These are phyloP conservation scores for Tapera naevia DNA, from an alignment of 2,797 vertebrate species.

Conservation along the genomic window DNA sequence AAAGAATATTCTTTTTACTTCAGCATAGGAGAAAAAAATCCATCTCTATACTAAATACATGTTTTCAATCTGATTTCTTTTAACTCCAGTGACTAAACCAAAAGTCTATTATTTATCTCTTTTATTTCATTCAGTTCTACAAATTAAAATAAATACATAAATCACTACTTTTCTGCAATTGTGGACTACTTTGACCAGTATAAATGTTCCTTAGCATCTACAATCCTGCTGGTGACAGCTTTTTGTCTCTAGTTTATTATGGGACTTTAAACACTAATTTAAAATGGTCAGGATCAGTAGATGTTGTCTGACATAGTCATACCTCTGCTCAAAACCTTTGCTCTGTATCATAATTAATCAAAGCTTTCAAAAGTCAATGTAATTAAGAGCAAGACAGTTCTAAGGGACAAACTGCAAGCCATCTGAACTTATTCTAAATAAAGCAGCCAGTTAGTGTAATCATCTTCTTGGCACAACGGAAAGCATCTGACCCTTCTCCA, in stretches of 20 bases:
- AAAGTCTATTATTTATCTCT: not conserved
- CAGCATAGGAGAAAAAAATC: not conserved
- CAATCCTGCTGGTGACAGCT: not conserved
- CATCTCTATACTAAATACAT: not conserved
- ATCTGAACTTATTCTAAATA: not conserved
- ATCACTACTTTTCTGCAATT: not conserved
- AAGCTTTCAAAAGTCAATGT: conserved; percentile 14
- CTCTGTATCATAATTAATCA: not conserved
- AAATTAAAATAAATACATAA: not conserved
- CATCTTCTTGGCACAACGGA: not conserved
- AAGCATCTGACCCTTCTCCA: not conserved
- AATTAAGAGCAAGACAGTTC: conserved; percentile 5
- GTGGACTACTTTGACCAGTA: not conserved
- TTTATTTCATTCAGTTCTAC: not conserved
- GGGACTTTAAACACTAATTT: not conserved
- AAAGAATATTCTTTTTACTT: not conserved
- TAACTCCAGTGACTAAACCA: not conserved
- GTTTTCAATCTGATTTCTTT: not conserved
- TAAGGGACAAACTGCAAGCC: not conserved
- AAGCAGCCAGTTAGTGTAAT: not conserved
- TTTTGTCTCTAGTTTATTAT: not conserved
- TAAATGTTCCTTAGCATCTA: not conserved
- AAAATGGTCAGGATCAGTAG: not conserved
- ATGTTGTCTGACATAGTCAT: not conserved
- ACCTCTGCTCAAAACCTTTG: not conserved